Percentiles rank a stretch among this genome's conserved stretches.
phyloP scores from a whole-genome alignment of 2,888 invertebrate genomes.

The Plagiodera versicolora region DNA sequence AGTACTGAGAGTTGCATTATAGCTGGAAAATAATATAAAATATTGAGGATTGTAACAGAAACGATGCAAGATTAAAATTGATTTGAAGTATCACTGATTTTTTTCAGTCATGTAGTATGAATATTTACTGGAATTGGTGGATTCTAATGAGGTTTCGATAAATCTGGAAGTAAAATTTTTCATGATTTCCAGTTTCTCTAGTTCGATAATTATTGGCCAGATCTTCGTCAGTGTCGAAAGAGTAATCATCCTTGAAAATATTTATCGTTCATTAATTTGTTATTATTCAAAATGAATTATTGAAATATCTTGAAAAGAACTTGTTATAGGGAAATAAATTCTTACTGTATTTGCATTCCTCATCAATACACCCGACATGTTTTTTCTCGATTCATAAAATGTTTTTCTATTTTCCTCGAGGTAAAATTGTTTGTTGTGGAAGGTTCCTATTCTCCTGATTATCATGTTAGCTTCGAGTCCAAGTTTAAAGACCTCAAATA shows the following conservation, averaged over 20 bases:
- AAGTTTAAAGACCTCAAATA: conserved; percentile 38
- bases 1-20: conserved; percentile 26
- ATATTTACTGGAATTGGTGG: conserved; percentile 44
- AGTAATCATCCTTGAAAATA: conserved; percentile 24
- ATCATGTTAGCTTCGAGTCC: conserved; percentile 27
- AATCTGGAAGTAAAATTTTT: conserved; percentile 40
- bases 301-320: too few species aligned
- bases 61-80: too few species aligned
- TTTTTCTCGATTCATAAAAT: conserved; percentile 38
- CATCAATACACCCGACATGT: conserved; percentile 38
- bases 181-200: conserved; percentile 33
- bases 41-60: too few species aligned
- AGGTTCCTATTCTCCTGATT: conserved; percentile 8
- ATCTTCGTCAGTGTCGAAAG: conserved; percentile 17
- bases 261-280: too few species aligned
- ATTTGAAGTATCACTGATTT: too few species aligned
- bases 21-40: too few species aligned
- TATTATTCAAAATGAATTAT: too few species aligned
- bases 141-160: conserved; percentile 38
- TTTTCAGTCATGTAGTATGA: too few species aligned
- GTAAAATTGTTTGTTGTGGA: conserved; percentile 5
- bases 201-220: conserved; percentile 13
- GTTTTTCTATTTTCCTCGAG: background rate
- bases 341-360: conserved; percentile 40
- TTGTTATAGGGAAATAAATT: too few species aligned